phyloP scores from a whole-genome alignment of 1,140 invertebrate genomes.

The Euwallacea similis region DNA sequence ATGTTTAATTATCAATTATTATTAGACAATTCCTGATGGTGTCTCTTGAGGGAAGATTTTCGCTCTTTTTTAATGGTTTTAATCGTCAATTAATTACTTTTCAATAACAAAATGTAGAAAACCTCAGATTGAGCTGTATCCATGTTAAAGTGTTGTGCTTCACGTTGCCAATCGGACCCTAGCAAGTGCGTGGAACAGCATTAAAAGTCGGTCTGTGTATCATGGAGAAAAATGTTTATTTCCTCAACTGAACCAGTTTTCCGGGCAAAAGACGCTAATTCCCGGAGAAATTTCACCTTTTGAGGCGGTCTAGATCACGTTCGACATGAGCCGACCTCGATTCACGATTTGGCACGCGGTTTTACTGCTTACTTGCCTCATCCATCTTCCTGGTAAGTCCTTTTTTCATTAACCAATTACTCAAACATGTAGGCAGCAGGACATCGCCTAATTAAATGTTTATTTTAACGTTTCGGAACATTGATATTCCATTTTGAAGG shows the following conservation, averaged over 20 bases:
- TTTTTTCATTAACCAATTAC: no score
- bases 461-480: no score
- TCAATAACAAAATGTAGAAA: no score
- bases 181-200: not conserved
- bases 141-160: not conserved
- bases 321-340: not conserved
- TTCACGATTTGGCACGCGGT: conserved; percentile 4
- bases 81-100: conserved; percentile 7
- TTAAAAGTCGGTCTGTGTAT: conserved; percentile 18
- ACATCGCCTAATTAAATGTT: no score
- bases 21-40: conserved; percentile 25
- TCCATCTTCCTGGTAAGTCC: no score
- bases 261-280: not conserved
- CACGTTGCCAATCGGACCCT: not conserved
- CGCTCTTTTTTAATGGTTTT: conserved; percentile 22
- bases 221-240: conserved; percentile 22
- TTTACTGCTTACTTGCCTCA: no score
- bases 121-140: no score
- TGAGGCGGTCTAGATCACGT: no score
- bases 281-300: no score
- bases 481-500: no score
- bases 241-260: conserved; percentile 9
- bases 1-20: conserved; percentile 16
- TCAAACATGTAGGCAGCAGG: no score
- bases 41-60: not conserved